Evolutionary conservation across 2,888 invertebrate genomes (phyloP).

Genomic region (Malachius bipustulatus): DNA sequence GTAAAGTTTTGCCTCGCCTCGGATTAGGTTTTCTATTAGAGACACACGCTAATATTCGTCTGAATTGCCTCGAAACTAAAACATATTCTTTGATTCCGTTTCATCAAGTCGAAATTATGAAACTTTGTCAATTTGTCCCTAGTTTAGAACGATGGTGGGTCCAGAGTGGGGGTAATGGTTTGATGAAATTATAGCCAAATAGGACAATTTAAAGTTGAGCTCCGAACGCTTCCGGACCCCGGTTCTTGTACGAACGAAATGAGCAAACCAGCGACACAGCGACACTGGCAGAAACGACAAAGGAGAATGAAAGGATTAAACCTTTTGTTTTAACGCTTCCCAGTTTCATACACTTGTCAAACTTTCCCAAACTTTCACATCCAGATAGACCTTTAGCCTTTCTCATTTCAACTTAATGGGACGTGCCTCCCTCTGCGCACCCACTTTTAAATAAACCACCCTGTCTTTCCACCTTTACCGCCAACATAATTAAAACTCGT

Average conservation of each 20-base stretch:
- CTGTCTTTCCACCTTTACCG: too few species aligned
- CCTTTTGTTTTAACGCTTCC: slow-evolving; percentile 19
- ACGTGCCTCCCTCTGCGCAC: too few species aligned
- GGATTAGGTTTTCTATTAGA: neutral
- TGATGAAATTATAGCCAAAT: slow-evolving; percentile 19
- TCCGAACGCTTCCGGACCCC: slow-evolving; percentile 13
- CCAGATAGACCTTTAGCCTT: slow-evolving; percentile 11
- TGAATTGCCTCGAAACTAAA: slow-evolving; percentile 3
- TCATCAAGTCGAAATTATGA: slow-evolving; percentile 17
- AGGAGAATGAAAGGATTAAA: slow-evolving; percentile 18
- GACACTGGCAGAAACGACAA: too few species aligned
- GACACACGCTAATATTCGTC: neutral
- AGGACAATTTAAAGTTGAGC: slow-evolving; percentile 18
- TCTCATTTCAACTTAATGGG: slow-evolving; percentile 10
- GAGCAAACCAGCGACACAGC: slow-evolving; percentile 14
- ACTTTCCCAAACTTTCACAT: slow-evolving; percentile 13
- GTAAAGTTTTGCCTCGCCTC: neutral
- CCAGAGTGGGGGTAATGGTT: slow-evolving; percentile 12
- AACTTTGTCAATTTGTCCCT: slow-evolving; percentile 19
- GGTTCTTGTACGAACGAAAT: slow-evolving; percentile 11
- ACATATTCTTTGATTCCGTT: slow-evolving; percentile 16
- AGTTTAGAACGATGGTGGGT: slow-evolving; percentile 4
- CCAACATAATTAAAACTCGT: too few species aligned
- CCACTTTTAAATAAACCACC: too few species aligned
- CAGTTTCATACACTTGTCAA: slow-evolving; percentile 19